A percentile compares a stretch with the other conserved stretches of the same genome.
Evolutionary conservation across 1,140 invertebrate species (phyloP).

Genomic region (Platyscapa corneri): DNA sequence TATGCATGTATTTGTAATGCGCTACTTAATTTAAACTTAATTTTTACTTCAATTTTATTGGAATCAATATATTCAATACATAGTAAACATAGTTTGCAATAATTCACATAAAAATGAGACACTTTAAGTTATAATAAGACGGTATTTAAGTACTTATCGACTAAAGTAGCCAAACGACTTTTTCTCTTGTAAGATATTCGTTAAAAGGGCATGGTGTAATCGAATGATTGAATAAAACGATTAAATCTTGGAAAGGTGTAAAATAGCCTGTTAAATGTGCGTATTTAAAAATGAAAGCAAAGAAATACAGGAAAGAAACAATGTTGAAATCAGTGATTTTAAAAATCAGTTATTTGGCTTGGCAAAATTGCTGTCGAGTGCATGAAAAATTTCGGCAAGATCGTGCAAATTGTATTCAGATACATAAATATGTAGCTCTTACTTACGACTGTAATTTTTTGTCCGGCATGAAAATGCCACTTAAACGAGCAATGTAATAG

Average conservation of each 20-base stretch:
- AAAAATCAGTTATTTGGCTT: background rate
- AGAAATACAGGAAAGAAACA: background rate
- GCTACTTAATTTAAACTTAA: too few relatives aligned
- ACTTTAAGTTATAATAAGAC: background rate
- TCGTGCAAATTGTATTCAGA: background rate
- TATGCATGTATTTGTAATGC: background rate
- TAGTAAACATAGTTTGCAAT: background rate
- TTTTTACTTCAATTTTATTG: too few relatives aligned
- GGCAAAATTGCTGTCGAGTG: background rate
- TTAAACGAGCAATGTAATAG: background rate
- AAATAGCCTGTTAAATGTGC: background rate
- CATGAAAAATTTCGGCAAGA: background rate
- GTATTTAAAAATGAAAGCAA: background rate
- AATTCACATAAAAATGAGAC: background rate
- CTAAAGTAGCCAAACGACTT: conserved; percentile 20
- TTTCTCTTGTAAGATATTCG: background rate
- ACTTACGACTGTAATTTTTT: background rate
- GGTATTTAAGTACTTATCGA: background rate
- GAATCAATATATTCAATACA: too few relatives aligned
- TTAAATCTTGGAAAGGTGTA: background rate
- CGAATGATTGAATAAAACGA: conserved; percentile 32
- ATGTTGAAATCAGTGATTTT: conserved; percentile 6
- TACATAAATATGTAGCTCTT: background rate
- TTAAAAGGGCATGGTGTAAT: conserved; percentile 21
- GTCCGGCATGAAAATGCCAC: background rate